phyloP scores from a whole-genome alignment of 1,140 invertebrate genomes.

The Araneus ventricosus region DNA sequence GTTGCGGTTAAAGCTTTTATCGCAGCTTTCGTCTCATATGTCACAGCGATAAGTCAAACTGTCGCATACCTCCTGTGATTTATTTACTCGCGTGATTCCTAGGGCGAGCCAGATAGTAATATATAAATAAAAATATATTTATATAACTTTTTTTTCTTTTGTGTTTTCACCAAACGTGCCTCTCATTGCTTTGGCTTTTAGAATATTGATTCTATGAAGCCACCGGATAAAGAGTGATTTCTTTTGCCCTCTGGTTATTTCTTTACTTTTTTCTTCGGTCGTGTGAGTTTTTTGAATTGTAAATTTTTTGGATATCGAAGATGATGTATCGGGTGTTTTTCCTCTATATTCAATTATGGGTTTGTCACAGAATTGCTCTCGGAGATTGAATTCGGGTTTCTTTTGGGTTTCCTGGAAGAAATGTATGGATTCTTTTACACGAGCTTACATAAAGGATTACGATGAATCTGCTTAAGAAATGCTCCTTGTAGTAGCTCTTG shows the following conservation, averaged over 20 bases:
- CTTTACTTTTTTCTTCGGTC: not conserved
- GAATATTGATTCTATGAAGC: slow-evolving; percentile 1
- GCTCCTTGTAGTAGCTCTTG: too few relatives aligned
- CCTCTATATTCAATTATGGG: slow-evolving; percentile 40
- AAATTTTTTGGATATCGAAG: slow-evolving; percentile 12
- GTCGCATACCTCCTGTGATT: slow-evolving; percentile 70
- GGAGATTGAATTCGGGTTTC: not conserved
- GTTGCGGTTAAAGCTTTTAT: slow-evolving; percentile 73
- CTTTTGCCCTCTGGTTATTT: not conserved
- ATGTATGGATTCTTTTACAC: not conserved
- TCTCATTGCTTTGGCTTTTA: not conserved
- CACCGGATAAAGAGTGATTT: not conserved
- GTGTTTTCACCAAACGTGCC: not conserved
- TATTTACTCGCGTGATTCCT: slow-evolving; percentile 63
- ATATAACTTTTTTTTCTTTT: slow-evolving; percentile 8
- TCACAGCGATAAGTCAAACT: slow-evolving; percentile 73
- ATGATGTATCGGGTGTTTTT: not conserved
- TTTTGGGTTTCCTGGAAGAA: not conserved
- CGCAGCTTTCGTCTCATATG: slow-evolving; percentile 63
- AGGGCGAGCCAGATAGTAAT: slow-evolving; percentile 53
- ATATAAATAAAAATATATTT: slow-evolving; percentile 73
- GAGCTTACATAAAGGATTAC: not conserved
- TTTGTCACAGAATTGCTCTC: not conserved
- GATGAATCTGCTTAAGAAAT: not conserved
- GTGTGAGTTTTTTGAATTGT: slow-evolving; percentile 25